Evolutionary conservation across 2,888 invertebrate genomes (phyloP), one percentile per base, ranked within the genome.

Genomic region (Sarcophaga rosellei): DNA sequence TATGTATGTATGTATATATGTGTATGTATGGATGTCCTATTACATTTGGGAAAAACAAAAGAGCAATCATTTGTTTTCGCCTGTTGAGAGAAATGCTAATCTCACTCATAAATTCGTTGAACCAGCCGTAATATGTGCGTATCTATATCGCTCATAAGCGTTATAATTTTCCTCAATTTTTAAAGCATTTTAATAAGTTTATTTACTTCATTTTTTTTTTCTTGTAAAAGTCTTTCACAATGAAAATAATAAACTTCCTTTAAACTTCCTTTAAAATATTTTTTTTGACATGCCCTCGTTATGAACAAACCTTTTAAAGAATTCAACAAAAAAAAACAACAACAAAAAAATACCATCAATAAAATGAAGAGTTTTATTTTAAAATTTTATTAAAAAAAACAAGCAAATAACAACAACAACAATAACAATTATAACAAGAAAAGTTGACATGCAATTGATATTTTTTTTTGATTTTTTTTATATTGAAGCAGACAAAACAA

Each of bases 371-470:
- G 70, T 66, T 21, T 59, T 57, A 35, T 69, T 69, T 47, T 15
- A 21, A 20, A 53, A 53, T 23, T 69, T 57, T 76, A 57, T 79
- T 62, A 45, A 6, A 61, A 6, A 61, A 63, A 59, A 66, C 21
- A 65, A 75, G 6, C 3, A 66, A 25, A 20, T 45, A 23, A 53
- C 23, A 70, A 63, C 75, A 75, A 12, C 0, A 59, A 25, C 20
- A 20, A 25, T 23, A 44, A 11, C 63, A 25, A 53, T 25, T 65
- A 63, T 79, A 75, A 63, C 61, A 74, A 78, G 74, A 47, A 65
- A 78, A 66, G 35, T 77, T 80, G 76, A 83, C 86, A 86, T 83
- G 86, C 83, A 74, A 80, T 86, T 76, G 82, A 86, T 85, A 79
- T 57, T 82, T 86, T 68, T 35, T 35, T 35, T 8, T 35, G 0